Evolutionary conservation across 2,113 vertebrate species (phyloP).

Genomic region (Syrrhaptes paradoxus): DNA sequence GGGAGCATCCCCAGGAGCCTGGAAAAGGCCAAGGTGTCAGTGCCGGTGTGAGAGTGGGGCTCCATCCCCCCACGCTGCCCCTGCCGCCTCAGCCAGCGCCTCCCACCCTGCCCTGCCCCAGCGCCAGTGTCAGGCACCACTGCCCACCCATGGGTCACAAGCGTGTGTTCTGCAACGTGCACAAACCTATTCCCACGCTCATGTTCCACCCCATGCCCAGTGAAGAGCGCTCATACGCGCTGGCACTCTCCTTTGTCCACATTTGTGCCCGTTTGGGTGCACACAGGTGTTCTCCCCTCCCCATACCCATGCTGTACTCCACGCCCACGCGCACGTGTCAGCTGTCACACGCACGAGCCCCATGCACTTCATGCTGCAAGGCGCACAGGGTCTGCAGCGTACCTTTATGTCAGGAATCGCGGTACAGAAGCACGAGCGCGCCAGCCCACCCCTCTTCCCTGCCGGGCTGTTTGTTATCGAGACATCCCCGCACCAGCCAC

Average conservation of each 20-base stretch:
- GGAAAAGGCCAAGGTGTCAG: conserved; percentile 36
- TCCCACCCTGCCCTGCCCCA: not conserved
- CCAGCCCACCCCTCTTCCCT: not conserved
- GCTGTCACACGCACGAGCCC: not conserved
- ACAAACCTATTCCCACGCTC: not conserved
- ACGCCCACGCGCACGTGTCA: not conserved
- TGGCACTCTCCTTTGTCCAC: not conserved
- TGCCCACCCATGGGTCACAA: not conserved
- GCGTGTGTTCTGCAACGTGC: rapidly evolving
- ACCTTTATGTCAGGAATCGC: not conserved
- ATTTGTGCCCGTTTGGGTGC: not conserved
- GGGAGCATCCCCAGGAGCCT: conserved; percentile 37
- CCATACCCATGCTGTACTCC: not conserved
- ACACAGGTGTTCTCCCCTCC: not conserved
- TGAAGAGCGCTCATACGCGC: not conserved
- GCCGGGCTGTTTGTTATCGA: not conserved
- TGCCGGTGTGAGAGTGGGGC: not conserved
- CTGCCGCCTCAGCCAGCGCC: not conserved
- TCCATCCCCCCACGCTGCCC: rapidly evolving
- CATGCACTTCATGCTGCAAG: not conserved
- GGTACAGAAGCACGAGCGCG: not conserved
- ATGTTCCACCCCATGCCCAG: not conserved
- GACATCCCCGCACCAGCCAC: not conserved
- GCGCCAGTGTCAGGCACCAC: not conserved
- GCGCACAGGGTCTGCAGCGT: not conserved